Evolutionary conservation across 2,113 vertebrate species (phyloP).

Genomic region (Lampris incognitus): DNA sequence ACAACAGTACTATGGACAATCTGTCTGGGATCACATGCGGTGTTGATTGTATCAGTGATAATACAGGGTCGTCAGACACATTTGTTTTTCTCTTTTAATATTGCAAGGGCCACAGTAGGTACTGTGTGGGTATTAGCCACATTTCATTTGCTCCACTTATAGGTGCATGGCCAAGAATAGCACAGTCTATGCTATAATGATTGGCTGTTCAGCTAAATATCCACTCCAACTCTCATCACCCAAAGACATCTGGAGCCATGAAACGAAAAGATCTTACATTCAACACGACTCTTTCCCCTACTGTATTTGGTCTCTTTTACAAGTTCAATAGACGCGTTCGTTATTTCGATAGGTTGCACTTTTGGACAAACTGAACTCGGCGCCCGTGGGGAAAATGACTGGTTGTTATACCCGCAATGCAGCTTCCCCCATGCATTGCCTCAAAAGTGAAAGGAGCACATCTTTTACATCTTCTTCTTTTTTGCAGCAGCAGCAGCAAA

Average conservation of each 20-base stretch:
- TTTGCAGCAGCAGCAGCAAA: neutral
- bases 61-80: neutral
- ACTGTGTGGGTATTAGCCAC: neutral
- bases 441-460: constrained; percentile 80
- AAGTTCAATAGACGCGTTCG: neutral
- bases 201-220: constrained; percentile 15
- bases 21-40: constrained; percentile 79
- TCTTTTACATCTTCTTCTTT: neutral
- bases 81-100: neutral
- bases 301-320: neutral
- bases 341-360: constrained; percentile 78
- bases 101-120: neutral
- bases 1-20: no score
- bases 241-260: neutral
- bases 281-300: neutral
- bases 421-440: constrained; percentile 78
- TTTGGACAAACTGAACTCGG: constrained; percentile 85
- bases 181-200: neutral
- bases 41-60: neutral
- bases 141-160: neutral
- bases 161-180: neutral
- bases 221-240: constrained; percentile 11
- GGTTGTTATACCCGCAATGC: constrained; percentile 79
- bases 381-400: constrained; percentile 10
- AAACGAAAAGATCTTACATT: constrained; percentile 3